A percentile compares a stretch with the other conserved stretches of the same genome.
These are phyloP conservation scores for Magallana angulata DNA, from an alignment of 1,140 invertebrate genomes.

Conservation along the genomic window DNA sequence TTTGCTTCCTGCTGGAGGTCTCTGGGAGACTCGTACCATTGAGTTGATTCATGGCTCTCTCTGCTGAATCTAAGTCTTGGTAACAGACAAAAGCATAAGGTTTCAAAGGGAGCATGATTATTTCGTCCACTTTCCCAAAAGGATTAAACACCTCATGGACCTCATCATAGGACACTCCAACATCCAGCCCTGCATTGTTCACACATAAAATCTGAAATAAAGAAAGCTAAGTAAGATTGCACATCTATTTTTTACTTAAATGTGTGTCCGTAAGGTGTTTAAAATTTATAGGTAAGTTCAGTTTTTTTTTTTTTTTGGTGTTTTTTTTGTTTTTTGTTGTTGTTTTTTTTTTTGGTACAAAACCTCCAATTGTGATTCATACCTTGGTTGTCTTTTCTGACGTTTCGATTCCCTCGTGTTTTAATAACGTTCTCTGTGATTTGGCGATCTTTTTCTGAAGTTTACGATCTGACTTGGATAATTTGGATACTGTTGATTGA, in stretches of 20 bases:
- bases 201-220: slow-evolving; percentile 83
- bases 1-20: slow-evolving; percentile 54
- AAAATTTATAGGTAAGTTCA: too few relatives aligned
- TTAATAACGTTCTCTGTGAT: slow-evolving; percentile 62
- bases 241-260: too few relatives aligned
- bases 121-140: slow-evolving; percentile 81
- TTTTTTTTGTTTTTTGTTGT: too few relatives aligned
- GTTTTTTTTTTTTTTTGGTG: too few relatives aligned
- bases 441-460: slow-evolving; percentile 64
- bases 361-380: background rate
- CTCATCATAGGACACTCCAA: slow-evolving; percentile 84
- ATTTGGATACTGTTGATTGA: background rate
- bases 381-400: background rate
- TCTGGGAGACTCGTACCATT: slow-evolving; percentile 74
- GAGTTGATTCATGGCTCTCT: slow-evolving; percentile 81
- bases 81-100: slow-evolving; percentile 88
- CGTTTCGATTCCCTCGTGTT: slow-evolving; percentile 63
- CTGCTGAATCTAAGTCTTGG: slow-evolving; percentile 79
- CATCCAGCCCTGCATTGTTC: slow-evolving; percentile 88
- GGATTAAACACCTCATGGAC: slow-evolving; percentile 81
- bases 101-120: slow-evolving; percentile 86
- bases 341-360: too few relatives aligned
- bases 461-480: slow-evolving; percentile 53
- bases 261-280: too few relatives aligned
- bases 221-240: background rate